Evolutionary conservation across 2,113 vertebrate genomes (phyloP).

Genomic region (Upupa epops): DNA sequence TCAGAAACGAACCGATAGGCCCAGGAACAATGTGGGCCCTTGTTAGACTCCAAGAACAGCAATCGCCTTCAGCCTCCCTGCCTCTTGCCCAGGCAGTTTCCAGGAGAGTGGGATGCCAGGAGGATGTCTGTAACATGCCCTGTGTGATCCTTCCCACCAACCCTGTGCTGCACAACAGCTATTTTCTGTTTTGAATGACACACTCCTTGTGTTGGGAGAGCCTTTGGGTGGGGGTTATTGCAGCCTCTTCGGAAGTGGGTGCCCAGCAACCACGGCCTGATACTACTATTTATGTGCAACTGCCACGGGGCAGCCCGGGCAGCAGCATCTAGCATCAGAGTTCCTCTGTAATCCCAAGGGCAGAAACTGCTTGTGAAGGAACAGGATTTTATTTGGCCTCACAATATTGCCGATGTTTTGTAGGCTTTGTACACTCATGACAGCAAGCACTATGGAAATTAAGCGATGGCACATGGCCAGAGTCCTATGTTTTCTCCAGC

Average conservation of each 20-base stretch:
- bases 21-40: conserved; percentile 70
- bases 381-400: conserved; percentile 3
- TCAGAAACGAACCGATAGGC: conserved; percentile 70
- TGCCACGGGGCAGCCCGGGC: not conserved
- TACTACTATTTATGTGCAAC: not conserved
- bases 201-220: not conserved
- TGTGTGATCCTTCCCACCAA: not conserved
- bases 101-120: not conserved
- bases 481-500: not conserved
- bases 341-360: conserved; percentile 11
- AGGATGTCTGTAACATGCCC: not conserved
- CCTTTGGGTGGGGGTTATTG: not conserved
- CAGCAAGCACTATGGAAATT: conserved; percentile 41
- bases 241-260: not conserved
- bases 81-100: not conserved
- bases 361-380: conserved; percentile 37
- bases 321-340: not conserved
- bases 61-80: not conserved
- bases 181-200: conserved; percentile 9
- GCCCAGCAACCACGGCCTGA: not conserved
- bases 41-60: conserved; percentile 49
- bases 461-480: conserved; percentile 19
- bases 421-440: conserved; percentile 14
- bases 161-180: not conserved
- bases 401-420: not conserved